Percentiles rank a stretch among this genome's conserved stretches.
Conservation (phyloP, 2,797 vertebrate species). For the Oryzias dopingdopingensis region DNA sequence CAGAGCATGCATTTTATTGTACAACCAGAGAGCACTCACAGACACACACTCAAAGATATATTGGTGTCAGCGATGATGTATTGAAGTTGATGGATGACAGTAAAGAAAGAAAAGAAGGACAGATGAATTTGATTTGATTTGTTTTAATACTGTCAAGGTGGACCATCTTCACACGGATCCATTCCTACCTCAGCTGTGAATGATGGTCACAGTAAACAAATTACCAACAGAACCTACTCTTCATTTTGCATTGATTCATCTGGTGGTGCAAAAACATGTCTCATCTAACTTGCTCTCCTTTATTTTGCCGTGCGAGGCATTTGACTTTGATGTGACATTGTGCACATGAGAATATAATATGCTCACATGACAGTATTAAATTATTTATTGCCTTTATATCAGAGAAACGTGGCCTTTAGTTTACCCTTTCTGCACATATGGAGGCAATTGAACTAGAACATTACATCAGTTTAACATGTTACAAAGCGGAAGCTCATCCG, state of each 20-base stretch:
- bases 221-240: conserved; percentile 71
- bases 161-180: conserved; percentile 31
- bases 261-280: conserved; percentile 8
- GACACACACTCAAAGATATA: conserved; percentile 2
- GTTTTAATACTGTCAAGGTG: conserved; percentile 56
- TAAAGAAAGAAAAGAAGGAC: conserved; percentile 55
- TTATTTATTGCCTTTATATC: conserved; percentile 10
- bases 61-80: conserved; percentile 61
- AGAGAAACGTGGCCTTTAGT: conserved; percentile 1
- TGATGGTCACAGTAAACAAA: conserved; percentile 74
- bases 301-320: conserved; percentile 5
- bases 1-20: conserved; percentile 6
- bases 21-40: conserved; percentile 3
- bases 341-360: conserved; percentile 9
- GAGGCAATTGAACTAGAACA: neutral
- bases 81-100: conserved; percentile 77
- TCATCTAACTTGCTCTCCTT: conserved; percentile 16
- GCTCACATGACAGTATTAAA: conserved; percentile 4
- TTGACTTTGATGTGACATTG: conserved; percentile 41
- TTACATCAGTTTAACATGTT: neutral
- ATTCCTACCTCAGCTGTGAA: conserved; percentile 30
- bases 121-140: conserved; percentile 81
- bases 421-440: neutral
- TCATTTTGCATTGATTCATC: conserved; percentile 73
- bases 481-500: neutral